A percentile compares a stretch with the other conserved stretches of the same genome.
Evolutionary conservation across 2,888 invertebrate genomes (phyloP).

Genomic region (Coelopa pilipes): DNA sequence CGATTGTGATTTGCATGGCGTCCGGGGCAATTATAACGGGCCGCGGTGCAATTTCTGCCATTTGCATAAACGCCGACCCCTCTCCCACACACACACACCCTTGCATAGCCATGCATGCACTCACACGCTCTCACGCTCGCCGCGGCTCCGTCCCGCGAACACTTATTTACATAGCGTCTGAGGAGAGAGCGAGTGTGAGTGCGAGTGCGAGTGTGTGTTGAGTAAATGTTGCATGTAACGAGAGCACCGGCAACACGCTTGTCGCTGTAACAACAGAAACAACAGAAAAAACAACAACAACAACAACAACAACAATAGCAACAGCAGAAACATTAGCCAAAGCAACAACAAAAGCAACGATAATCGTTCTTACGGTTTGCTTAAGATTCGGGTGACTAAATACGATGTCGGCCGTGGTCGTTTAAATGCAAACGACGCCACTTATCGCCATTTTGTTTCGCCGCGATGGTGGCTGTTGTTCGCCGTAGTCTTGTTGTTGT

Average conservation of each 20-base stretch:
- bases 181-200: not conserved
- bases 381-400: constrained; percentile 51
- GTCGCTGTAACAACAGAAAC: too few relatives aligned
- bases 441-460: constrained; percentile 43
- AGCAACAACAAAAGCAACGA: constrained; percentile 33
- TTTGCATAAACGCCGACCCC: constrained; percentile 13
- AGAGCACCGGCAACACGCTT: too few relatives aligned
- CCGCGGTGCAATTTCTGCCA: constrained; percentile 57
- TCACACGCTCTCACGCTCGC: constrained; percentile 12
- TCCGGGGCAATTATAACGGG: constrained; percentile 61
- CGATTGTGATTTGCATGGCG: constrained; percentile 42
- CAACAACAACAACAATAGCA: constrained; percentile 21
- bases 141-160: constrained; percentile 12
- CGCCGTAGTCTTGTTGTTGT: not conserved
- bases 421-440: constrained; percentile 47
- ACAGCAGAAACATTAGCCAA: constrained; percentile 26
- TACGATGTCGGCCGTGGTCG: constrained; percentile 42
- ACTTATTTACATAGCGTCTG: constrained; percentile 12
- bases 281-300: not conserved
- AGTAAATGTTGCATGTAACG: too few relatives aligned
- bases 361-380: constrained; percentile 46
- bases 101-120: not conserved
- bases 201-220: constrained; percentile 10
- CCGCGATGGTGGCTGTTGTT: not conserved
- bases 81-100: constrained; percentile 1